Percentiles rank a stretch among this genome's conserved stretches.
These are phyloP conservation scores for Sinodicranocentrus sp. DNA, from an alignment of 2,888 invertebrate species.

Conservation along the genomic window DNA sequence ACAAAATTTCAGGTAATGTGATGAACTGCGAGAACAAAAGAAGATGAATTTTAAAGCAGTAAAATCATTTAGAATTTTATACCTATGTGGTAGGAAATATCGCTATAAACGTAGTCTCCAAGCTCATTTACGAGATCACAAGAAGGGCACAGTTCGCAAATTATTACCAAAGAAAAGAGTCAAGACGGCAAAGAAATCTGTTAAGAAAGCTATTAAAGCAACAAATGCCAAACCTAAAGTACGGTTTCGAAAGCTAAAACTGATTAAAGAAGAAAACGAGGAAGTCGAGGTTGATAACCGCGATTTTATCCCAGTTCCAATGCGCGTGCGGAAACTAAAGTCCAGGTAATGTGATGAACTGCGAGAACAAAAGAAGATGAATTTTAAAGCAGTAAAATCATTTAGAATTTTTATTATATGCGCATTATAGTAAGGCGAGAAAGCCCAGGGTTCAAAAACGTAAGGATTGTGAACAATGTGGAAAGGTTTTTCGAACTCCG, in stretches of 20 bases:
- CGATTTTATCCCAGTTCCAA: too few relatives aligned
- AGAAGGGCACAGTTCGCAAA: conserved; percentile 10
- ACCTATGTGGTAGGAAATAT: conserved; percentile 41
- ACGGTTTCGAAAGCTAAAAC: background rate
- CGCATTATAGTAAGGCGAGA: background rate
- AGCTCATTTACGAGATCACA: conserved; percentile 39
- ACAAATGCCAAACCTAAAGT: background rate
- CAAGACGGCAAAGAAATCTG: conserved; percentile 2
- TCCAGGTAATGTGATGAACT: too few relatives aligned
- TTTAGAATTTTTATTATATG: too few relatives aligned
- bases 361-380: too few relatives aligned
- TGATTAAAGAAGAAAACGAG: background rate
- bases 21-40: too few relatives aligned
- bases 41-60: too few relatives aligned
- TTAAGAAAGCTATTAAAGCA: too few relatives aligned
- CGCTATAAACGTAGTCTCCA: conserved; percentile 25
- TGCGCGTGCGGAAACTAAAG: too few relatives aligned
- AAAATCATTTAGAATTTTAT: too few relatives aligned
- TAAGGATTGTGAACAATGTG: conserved; percentile 27
- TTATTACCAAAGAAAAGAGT: conserved; percentile 14
- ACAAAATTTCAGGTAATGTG: too few relatives aligned
- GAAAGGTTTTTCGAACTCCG: conserved; percentile 5
- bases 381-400: too few relatives aligned
- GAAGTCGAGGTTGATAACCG: background rate
- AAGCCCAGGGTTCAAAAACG: background rate